Evolutionary conservation across 2,888 invertebrate species (phyloP).

Genomic region (Hemithea aestivaria): DNA sequence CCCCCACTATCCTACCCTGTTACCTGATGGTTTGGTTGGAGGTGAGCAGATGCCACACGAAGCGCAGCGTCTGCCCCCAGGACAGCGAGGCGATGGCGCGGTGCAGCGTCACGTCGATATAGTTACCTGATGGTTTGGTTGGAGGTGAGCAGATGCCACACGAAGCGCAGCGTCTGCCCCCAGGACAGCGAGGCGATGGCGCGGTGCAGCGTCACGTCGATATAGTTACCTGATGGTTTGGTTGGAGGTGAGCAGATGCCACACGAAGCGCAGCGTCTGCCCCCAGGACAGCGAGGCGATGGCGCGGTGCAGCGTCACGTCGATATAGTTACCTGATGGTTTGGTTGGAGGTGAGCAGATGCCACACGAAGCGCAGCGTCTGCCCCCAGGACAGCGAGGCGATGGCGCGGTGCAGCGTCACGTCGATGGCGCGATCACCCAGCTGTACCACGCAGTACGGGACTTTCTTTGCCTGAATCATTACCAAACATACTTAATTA

Average conservation of each 20-base stretch:
- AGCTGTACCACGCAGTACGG: conserved; percentile 91
- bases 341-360: conserved; percentile 89
- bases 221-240: conserved; percentile 90
- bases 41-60: conserved; percentile 91
- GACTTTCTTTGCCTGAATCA: conserved; percentile 83
- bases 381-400: conserved; percentile 93
- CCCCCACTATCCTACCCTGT: too few species aligned
- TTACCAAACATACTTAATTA: conserved; percentile 2
- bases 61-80: conserved; percentile 92
- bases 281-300: conserved; percentile 91
- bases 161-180: conserved; percentile 92
- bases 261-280: conserved; percentile 92
- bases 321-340: conserved; percentile 91
- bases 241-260: conserved; percentile 90
- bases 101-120: conserved; percentile 94
- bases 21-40: conserved; percentile 90
- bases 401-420: conserved; percentile 94
- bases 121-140: conserved; percentile 89
- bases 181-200: conserved; percentile 91
- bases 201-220: conserved; percentile 93
- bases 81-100: conserved; percentile 92
- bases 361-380: conserved; percentile 91
- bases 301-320: conserved; percentile 94
- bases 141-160: conserved; percentile 90
- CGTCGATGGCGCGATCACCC: conserved; percentile 95